phyloP scores from a whole-genome alignment of 2,797 vertebrate species.

The Danio albolineatus region DNA sequence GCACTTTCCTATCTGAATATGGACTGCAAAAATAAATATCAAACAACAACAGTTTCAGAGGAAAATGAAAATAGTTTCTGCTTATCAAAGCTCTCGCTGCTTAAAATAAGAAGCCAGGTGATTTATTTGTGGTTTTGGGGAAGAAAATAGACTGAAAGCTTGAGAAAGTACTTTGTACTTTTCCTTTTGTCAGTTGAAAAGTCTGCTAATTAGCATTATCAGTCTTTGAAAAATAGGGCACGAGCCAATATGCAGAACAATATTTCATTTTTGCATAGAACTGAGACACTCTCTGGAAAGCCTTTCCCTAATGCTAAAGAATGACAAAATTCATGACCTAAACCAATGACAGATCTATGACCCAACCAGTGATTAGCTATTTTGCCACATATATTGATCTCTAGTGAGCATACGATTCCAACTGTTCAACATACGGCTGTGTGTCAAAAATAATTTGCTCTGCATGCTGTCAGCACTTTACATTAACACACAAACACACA shows the following conservation, averaged over 20 bases:
- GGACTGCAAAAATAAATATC: not conserved
- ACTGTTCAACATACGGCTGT: not conserved
- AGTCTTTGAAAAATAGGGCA: not conserved
- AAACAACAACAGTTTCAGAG: not conserved
- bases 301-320: not conserved
- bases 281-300: not conserved
- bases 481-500: conserved; percentile 1
- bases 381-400: not conserved
- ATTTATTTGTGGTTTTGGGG: not conserved
- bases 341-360: conserved; percentile 4
- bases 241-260: not conserved
- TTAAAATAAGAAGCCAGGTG: not conserved
- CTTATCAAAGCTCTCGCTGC: not conserved
- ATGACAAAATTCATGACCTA: too few species aligned
- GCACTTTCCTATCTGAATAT: not conserved
- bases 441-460: conserved; percentile 2
- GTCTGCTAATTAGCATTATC: not conserved
- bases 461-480: conserved; percentile 17
- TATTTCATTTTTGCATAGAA: not conserved
- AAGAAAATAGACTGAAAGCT: not conserved
- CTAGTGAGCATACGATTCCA: not conserved
- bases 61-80: not conserved
- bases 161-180: not conserved
- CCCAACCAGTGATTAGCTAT: not conserved
- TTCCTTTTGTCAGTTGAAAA: not conserved